Evolutionary conservation across 2,888 invertebrate species (phyloP), one percentile per base, ranked within the genome.

Genomic region (Ceraclea dissimilis): DNA sequence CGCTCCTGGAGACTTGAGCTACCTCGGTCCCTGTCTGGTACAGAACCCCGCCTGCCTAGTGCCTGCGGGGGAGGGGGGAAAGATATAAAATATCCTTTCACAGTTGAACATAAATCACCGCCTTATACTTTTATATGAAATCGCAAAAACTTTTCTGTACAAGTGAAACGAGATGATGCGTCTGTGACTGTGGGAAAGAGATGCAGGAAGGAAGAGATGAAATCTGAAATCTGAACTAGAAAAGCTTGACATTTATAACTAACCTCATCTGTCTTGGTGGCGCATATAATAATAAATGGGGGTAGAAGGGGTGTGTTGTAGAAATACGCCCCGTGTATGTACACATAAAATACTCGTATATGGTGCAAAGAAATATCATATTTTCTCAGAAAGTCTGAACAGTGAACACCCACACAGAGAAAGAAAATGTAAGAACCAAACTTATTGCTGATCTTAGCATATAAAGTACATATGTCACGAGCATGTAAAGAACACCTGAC

Each of bases 71-170:
- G 13, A 55, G 51, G 56, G 56, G 53, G 58, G 56, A 58, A 58
- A 57, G 58, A 55, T 61, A 60, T 61, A 61, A 60, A 61, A 61
- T 59, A 56, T 59, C 59, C 61, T 62, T 58, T 57, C 62, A 52
- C 58, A 58, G 57, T 60, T 60, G 58, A 57, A 60, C 60, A 65
- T 65, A 64, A 66, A 65, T 66, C 63, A 65, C 63, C 65, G 65
- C 58, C 61, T 61, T 61, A 62, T 62, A 63, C 63, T 63, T 63
- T 63, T 63, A 61, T 61, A 63, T 63, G 61, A 63, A 63, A 63
- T 63, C 61, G 62, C 62, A 63, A 63, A 63, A 63, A 63, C 60
- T 63, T 61, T 59, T 58, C 55, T 52, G 58, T 22, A 51, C 54
- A 52, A 52, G 55, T 52, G 58, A 58, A 50, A 55, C 34, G 55